Base-by-base conservation (phyloP, 2,888 invertebrate species). In the Odontomyia ornata region DNA sequence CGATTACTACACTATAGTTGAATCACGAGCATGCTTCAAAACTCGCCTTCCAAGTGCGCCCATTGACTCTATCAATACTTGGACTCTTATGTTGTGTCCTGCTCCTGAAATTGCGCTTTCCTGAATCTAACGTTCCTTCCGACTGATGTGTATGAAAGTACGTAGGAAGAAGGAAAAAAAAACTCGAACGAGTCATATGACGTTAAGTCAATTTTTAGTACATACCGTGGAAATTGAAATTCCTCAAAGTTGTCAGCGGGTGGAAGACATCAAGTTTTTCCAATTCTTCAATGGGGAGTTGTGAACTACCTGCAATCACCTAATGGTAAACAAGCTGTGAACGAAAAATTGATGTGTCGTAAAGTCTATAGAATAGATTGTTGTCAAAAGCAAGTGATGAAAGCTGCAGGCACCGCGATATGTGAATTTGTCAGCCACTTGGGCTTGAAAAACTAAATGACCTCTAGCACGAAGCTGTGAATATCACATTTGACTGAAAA, bases 171-270 rank as follows among this genome's bases (percentile, higher is more conserved):
- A 13, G 13, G 28, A 27, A 23, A 21, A n/a, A n/a, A 36, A 2
- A 3, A 27, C 60, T 23, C 28, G 72, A 27, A 56, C 56, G 18
- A 46, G 52, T n/a, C 65, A 64, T 56, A 56, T 76, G 73, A 77
- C 72, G 75, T 62, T 72, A 64, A 71, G 71, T 36, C 52, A 72
- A 25, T 46, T 43, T 69, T 21, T 13, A 46, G 71, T 71, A 52
- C 75, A 76, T 76, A 46, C 62, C 57, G 76, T 71, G 75, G 71
- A 56, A 25, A 57, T 71, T 71, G 27, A 72, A 77, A 76, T 78
- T 76, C 75, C 77, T 69, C 77, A 76, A 78, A 78, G 76, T 78
- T 80, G 79, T 79, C 79, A 80, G 80, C 80, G 79, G 80, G 80
- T 80, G 80, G 78, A 79, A 78, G 77, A 72, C 65, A 76, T 52